These are phyloP conservation scores for Morphnarchus princeps DNA, from an alignment of 2,113 vertebrate species.

Conservation along the genomic window DNA sequence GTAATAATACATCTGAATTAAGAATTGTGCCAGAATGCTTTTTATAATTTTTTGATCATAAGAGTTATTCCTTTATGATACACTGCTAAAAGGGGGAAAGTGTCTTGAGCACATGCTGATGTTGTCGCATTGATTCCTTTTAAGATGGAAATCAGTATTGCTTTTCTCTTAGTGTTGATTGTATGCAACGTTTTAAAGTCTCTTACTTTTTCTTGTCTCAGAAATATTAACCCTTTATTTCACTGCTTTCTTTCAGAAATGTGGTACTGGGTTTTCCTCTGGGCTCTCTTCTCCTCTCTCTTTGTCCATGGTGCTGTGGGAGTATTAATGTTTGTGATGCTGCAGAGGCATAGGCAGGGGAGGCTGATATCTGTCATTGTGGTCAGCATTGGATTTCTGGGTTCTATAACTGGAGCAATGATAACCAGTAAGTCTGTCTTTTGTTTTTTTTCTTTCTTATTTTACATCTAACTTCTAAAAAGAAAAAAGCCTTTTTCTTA, in stretches of 20 bases:
- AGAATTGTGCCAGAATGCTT: not conserved
- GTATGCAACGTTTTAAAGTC: not conserved
- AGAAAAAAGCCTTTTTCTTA: not conserved
- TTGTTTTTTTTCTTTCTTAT: not conserved
- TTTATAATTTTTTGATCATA: not conserved
- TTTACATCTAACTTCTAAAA: not conserved
- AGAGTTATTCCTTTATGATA: not conserved
- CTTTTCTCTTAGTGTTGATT: not conserved
- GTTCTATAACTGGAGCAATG: constrained; percentile 90
- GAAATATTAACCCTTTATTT: constrained; percentile 29
- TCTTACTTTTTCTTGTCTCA: not conserved
- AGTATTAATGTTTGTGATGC: constrained; percentile 93
- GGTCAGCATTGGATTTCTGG: constrained; percentile 92
- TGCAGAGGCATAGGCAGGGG: constrained; percentile 93
- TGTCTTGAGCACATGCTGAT: not conserved
- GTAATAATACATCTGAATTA: not conserved
- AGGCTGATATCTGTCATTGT: constrained; percentile 92
- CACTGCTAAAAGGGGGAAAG: not conserved
- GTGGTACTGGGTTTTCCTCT: constrained; percentile 99
- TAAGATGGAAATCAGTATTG: not conserved
- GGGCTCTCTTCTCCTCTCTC: constrained; percentile 98
- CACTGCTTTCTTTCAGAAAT: constrained; percentile 84
- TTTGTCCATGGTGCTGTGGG: constrained; percentile 91
- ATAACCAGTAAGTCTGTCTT: constrained; percentile 91
- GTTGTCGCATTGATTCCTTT: not conserved